Evolutionary conservation across 2,113 vertebrate species (phyloP).

Genomic region (Neomonachus schauinslandi): DNA sequence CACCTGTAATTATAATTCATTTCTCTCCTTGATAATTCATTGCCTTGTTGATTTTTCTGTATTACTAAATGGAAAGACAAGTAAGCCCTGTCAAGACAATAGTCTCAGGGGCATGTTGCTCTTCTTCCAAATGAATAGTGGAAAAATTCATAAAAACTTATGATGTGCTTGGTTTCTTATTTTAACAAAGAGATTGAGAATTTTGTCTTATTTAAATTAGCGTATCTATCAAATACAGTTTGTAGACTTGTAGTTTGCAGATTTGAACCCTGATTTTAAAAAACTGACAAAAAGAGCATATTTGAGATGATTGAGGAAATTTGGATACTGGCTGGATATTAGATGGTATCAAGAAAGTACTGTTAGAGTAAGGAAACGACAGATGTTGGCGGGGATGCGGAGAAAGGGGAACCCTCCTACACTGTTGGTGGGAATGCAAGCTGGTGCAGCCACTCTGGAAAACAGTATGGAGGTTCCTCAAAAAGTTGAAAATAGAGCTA

Average conservation of each 20-base stretch:
- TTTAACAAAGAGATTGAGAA: not conserved
- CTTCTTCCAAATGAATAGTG: not conserved
- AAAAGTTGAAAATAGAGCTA: too few species aligned
- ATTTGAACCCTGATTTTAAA: not conserved
- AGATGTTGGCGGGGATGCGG: too few species aligned
- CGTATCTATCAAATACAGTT: not conserved
- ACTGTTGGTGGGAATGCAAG: too few species aligned
- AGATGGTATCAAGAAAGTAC: not conserved
- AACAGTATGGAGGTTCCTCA: too few species aligned
- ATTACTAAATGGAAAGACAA: not conserved
- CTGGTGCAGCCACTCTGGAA: too few species aligned
- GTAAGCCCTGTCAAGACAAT: not conserved
- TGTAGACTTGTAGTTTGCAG: not conserved
- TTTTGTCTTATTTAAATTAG: not conserved
- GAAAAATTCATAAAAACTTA: not conserved
- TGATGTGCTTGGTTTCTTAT: slow-evolving; percentile 37
- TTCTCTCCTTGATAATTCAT: not conserved
- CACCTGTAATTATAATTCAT: not conserved
- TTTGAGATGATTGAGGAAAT: not conserved
- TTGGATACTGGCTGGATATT: not conserved
- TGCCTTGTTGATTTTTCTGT: not conserved
- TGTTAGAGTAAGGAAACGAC: too few species aligned
- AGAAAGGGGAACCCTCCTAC: too few species aligned
- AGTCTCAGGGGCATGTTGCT: not conserved
- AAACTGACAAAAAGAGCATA: not conserved